Evolutionary conservation across 2,888 invertebrate genomes (phyloP).

Genomic region (Myopa testacea): DNA sequence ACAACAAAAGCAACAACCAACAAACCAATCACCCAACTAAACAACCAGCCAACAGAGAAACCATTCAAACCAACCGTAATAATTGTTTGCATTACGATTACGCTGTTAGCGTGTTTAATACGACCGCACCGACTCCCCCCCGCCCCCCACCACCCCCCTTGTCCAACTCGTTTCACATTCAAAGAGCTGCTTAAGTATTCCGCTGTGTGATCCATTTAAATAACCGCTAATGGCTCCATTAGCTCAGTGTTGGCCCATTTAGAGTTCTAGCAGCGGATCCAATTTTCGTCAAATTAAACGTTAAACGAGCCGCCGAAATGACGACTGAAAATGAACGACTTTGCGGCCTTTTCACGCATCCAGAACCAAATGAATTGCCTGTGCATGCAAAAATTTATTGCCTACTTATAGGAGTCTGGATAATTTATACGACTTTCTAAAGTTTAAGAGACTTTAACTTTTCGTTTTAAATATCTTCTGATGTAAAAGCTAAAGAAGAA

Average conservation of each 20-base stretch:
- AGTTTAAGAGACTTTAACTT: not conserved
- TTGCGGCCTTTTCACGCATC: not conserved
- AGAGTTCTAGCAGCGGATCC: not conserved
- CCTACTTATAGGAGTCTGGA: conserved; percentile 22
- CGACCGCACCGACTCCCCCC: not conserved
- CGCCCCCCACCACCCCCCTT: not conserved
- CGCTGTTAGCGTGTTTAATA: not conserved
- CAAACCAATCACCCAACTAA: too few species aligned
- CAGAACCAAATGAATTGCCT: not conserved
- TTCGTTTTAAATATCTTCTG: not conserved
- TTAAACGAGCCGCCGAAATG: not conserved
- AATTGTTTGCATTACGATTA: too few species aligned
- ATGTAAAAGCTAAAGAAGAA: not conserved
- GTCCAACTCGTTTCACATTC: conserved; percentile 20
- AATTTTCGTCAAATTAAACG: not conserved
- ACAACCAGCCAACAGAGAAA: too few species aligned
- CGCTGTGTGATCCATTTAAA: conserved; percentile 31
- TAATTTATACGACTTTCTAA: not conserved
- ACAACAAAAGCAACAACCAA: too few species aligned
- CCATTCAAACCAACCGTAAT: too few species aligned
- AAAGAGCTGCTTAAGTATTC: not conserved
- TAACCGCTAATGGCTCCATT: conserved; percentile 30
- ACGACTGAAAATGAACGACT: too few species aligned
- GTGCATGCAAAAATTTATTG: not conserved
- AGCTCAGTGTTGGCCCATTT: conserved; percentile 26